Conservation (phyloP, 2,888 invertebrate genomes). For the Ferdinandea cuprea region DNA sequence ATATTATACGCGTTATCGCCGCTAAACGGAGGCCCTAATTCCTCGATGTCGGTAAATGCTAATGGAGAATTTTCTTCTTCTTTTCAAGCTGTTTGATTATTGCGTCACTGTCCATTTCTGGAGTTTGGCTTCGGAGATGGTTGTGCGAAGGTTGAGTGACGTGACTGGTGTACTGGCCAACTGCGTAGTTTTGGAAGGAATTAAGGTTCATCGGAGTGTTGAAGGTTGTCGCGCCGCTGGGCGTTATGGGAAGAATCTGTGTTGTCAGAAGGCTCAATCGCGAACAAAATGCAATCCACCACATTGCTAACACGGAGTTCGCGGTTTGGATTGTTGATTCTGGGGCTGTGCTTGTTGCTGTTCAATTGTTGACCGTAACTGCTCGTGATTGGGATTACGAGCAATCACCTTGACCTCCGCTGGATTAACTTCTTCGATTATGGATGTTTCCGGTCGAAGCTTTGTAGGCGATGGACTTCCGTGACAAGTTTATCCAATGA, state of each 20-base stretch:
- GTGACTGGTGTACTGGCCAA: too few relatives aligned
- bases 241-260: too few relatives aligned
- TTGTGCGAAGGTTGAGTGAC: neutral
- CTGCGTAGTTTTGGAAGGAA: too few relatives aligned
- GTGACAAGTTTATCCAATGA: neutral
- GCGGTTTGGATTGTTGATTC: neutral
- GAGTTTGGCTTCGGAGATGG: too few relatives aligned
- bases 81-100: too few relatives aligned
- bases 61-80: too few relatives aligned
- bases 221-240: too few relatives aligned
- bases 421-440: neutral
- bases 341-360: neutral
- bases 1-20: too few relatives aligned
- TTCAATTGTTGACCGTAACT: neutral
- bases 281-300: neutral
- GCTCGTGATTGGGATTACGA: neutral
- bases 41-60: too few relatives aligned
- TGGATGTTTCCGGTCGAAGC: neutral
- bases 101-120: too few relatives aligned
- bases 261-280: too few relatives aligned
- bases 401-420: neutral
- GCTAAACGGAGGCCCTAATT: too few relatives aligned
- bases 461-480: slow-evolving; percentile 1
- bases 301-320: neutral
- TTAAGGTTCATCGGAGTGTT: neutral